Conservation (phyloP, 2,113 vertebrate species). For the Corydoras maculifer region DNA sequence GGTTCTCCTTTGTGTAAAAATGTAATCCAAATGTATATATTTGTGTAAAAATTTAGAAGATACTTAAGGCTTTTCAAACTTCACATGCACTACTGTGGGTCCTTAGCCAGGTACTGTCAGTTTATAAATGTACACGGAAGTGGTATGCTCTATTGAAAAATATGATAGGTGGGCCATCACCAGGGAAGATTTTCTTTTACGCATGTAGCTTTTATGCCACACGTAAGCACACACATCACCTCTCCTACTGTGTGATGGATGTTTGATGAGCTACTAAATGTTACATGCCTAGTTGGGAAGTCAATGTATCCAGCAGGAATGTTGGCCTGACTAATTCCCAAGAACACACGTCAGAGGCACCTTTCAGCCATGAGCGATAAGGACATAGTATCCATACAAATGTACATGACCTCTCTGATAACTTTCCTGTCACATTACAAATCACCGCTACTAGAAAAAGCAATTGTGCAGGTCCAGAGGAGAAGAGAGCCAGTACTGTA, state of each 20-base stretch:
- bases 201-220: slow-evolving; percentile 29
- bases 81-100: too few species aligned
- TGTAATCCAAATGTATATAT: too few species aligned
- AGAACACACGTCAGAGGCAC: background rate
- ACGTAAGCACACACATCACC: slow-evolving; percentile 1
- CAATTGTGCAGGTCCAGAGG: background rate
- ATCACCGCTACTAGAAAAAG: slow-evolving; percentile 1
- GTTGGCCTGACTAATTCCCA: background rate
- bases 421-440: slow-evolving; percentile 8
- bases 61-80: too few species aligned
- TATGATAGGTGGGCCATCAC: slow-evolving; percentile 28
- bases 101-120: background rate
- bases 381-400: slow-evolving; percentile 16
- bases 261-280: background rate
- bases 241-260: background rate
- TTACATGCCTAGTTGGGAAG: slow-evolving; percentile 7
- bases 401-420: slow-evolving; percentile 3
- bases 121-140: background rate
- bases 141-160: slow-evolving; percentile 2
- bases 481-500: slow-evolving; percentile 1
- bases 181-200: slow-evolving; percentile 23
- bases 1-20: too few species aligned
- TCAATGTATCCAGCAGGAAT: slow-evolving; percentile 8
- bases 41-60: too few species aligned
- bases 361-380: slow-evolving; percentile 8